Evolutionary conservation across 2,113 vertebrate genomes (phyloP).

Genomic region (Odontophorus gujanensis): DNA sequence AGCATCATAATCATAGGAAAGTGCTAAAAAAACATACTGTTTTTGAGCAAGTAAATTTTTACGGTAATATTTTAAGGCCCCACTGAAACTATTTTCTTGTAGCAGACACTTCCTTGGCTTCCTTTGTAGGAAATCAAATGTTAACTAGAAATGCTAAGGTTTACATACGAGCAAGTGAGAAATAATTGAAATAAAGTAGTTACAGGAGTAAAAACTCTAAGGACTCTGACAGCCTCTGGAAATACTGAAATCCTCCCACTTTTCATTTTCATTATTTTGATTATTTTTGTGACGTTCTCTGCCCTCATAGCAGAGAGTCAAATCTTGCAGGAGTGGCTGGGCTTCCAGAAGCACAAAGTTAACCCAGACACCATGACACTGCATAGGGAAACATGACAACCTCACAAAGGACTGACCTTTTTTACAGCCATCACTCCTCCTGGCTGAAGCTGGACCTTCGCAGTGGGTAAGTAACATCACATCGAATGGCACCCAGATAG

Average conservation of each 20-base stretch:
- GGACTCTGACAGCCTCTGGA: not conserved
- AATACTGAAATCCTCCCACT: not conserved
- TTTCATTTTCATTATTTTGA: not conserved
- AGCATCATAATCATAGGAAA: slow-evolving; percentile 1
- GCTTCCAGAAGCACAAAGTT: fast-evolving
- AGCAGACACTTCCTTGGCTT: not conserved
- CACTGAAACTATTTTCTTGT: not conserved
- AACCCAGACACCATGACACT: fast-evolving
- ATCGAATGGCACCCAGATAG: not conserved
- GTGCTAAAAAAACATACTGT: not conserved
- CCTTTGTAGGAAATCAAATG: not conserved
- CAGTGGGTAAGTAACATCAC: not conserved
- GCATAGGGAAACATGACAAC: fast-evolving
- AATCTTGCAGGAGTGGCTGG: not conserved
- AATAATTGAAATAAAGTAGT: slow-evolving; percentile 10
- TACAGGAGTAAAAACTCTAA: not conserved
- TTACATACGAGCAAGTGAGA: not conserved
- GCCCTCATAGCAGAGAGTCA: not conserved
- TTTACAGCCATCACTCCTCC: not conserved
- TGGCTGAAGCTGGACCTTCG: fast-evolving
- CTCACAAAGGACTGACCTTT: not conserved
- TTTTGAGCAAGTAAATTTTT: not conserved
- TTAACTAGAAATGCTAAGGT: not conserved
- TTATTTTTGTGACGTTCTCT: not conserved
- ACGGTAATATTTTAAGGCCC: not conserved